phyloP scores from a whole-genome alignment of 2,113 vertebrate species.

The Epinephelus fuscoguttatus region DNA sequence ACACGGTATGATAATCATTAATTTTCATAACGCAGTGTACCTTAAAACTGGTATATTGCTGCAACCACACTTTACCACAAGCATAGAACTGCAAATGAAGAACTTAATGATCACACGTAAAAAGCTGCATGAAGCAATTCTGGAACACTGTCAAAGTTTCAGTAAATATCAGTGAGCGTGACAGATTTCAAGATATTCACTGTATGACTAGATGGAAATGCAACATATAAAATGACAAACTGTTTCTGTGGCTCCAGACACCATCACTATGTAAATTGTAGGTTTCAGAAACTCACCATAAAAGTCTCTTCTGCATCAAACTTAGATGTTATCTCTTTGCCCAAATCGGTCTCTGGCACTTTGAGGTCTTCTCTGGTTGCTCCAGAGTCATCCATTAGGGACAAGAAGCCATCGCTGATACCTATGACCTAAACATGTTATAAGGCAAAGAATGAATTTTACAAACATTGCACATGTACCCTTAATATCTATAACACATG shows the following conservation, averaged over 20 bases:
- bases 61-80: no score
- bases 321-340: conserved; percentile 90
- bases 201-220: not conserved
- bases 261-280: not conserved
- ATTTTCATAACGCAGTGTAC: no score
- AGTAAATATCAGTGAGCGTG: not conserved
- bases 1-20: no score
- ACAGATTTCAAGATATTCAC: not conserved
- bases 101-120: no score
- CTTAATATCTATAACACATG: no score
- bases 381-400: conserved; percentile 90
- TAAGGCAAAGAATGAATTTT: not conserved
- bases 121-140: not conserved
- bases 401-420: conserved; percentile 88
- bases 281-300: conserved; percentile 27
- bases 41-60: no score
- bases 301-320: conserved; percentile 84
- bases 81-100: no score
- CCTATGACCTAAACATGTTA: conserved; percentile 84
- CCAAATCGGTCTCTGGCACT: conserved; percentile 90
- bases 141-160: not conserved
- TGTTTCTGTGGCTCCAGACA: not conserved
- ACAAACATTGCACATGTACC: not conserved
- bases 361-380: conserved; percentile 92
- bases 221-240: not conserved